A percentile compares a stretch with the other conserved stretches of the same genome.
Evolutionary conservation across 2,113 vertebrate genomes (phyloP).

Genomic region (Oceanites oceanicus): DNA sequence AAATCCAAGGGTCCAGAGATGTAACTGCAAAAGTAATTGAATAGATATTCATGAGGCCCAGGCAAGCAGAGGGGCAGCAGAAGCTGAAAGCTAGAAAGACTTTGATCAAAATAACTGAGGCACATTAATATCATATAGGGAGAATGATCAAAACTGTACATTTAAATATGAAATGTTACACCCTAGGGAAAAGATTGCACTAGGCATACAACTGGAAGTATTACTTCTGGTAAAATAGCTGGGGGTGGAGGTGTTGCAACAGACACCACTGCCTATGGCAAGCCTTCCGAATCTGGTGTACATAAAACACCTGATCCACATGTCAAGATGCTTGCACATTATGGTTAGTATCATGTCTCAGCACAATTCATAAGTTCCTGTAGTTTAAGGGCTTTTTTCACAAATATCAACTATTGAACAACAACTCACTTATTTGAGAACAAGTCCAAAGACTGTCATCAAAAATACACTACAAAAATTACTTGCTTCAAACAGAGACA

Average conservation of each 20-base stretch:
- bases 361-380: not conserved
- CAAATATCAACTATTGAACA: not conserved
- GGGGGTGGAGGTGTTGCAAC: not conserved
- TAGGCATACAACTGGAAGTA: not conserved
- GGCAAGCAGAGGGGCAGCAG: not conserved
- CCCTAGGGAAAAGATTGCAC: not conserved
- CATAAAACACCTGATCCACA: too few species aligned
- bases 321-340: not conserved
- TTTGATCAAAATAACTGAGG: not conserved
- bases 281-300: not conserved
- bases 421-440: not conserved
- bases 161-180: not conserved
- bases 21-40: not conserved
- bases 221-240: not conserved
- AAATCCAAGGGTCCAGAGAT: not conserved
- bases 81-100: not conserved
- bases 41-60: not conserved
- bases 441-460: not conserved
- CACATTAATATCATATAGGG: accelerated
- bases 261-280: not conserved
- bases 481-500: not conserved
- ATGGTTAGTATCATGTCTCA: not conserved
- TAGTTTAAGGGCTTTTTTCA: not conserved
- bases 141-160: not conserved
- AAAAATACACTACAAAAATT: not conserved